Evolutionary conservation across 2,113 vertebrate genomes (phyloP).

Genomic region (Smithornis capensis): DNA sequence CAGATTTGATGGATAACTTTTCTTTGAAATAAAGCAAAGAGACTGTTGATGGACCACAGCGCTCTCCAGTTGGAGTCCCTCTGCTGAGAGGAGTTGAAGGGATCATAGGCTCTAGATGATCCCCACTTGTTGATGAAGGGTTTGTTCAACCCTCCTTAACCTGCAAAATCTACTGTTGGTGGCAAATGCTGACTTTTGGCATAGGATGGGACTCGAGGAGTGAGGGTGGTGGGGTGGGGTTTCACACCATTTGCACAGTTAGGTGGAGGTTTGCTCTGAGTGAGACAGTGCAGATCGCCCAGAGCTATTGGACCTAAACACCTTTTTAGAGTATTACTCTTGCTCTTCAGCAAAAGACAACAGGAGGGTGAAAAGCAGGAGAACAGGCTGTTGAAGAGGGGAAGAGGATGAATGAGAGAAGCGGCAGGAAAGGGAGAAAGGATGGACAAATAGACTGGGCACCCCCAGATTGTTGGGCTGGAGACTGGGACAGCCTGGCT

Average conservation of each 20-base stretch:
- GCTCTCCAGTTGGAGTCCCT: not conserved
- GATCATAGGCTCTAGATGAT: not conserved
- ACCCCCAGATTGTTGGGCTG: not conserved
- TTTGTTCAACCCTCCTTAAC: not conserved
- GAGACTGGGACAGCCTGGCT: not conserved
- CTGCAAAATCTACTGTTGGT: not conserved
- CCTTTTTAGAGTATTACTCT: not conserved
- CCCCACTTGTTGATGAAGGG: not conserved
- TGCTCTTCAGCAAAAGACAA: not conserved
- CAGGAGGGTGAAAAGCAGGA: not conserved
- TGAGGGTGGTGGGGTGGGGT: not conserved
- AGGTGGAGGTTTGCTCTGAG: not conserved
- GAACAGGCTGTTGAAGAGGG: not conserved
- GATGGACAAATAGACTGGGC: not conserved
- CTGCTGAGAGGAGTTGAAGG: not conserved
- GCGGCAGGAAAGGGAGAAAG: not conserved
- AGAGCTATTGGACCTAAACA: not conserved
- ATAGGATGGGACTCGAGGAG: rapidly evolving
- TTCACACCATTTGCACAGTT: not conserved
- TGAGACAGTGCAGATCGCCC: not conserved
- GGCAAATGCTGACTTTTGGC: too few species aligned
- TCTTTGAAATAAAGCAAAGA: not conserved
- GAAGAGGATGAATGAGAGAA: not conserved
- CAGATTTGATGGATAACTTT: constrained; percentile 7
- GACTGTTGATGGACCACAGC: not conserved